These are phyloP conservation scores for Galleria mellonella DNA, from an alignment of 1,140 invertebrate genomes.

Conservation along the genomic window DNA sequence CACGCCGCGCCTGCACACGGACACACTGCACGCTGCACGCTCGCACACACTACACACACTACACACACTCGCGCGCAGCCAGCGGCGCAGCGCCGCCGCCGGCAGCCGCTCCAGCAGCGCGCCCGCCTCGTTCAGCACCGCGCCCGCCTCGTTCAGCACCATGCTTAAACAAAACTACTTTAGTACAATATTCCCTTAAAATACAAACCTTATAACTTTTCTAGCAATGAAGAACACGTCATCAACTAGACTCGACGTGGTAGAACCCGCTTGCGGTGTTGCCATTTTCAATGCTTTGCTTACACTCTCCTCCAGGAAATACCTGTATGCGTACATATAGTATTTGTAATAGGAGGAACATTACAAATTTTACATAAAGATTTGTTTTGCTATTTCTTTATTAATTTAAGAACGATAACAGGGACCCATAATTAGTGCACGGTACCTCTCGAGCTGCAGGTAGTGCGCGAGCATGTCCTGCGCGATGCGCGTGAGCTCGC, in stretches of 20 bases:
- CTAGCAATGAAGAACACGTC: conserved; percentile 98
- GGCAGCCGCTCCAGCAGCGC: conserved; percentile 91
- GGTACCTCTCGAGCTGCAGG: conserved; percentile 93
- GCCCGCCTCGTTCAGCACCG: conserved; percentile 95
- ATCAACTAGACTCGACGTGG: conserved; percentile 95
- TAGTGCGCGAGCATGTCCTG: conserved; percentile 95
- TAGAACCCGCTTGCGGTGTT: conserved; percentile 78
- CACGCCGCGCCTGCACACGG: conserved; percentile 81
- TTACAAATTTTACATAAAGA: no score
- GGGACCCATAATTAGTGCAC: no score
- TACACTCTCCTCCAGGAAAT: conserved; percentile 97
- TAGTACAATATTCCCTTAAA: no score
- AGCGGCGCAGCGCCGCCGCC: conserved; percentile 85
- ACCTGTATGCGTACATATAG: conserved; percentile 56
- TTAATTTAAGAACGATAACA: no score
- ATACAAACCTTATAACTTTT: conserved; percentile 90
- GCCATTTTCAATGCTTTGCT: conserved; percentile 95
- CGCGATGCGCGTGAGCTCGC: conserved; percentile 87
- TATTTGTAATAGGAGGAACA: no score
- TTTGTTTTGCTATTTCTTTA: no score
- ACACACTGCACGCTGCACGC: no score
- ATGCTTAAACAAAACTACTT: no score
- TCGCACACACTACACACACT: no score
- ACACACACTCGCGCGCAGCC: conserved; percentile 95
- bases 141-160: conserved; percentile 98